Percentiles rank a stretch among this genome's conserved stretches.
Conservation (phyloP, 2,113 vertebrate species). For the Alaudala cheleensis region DNA sequence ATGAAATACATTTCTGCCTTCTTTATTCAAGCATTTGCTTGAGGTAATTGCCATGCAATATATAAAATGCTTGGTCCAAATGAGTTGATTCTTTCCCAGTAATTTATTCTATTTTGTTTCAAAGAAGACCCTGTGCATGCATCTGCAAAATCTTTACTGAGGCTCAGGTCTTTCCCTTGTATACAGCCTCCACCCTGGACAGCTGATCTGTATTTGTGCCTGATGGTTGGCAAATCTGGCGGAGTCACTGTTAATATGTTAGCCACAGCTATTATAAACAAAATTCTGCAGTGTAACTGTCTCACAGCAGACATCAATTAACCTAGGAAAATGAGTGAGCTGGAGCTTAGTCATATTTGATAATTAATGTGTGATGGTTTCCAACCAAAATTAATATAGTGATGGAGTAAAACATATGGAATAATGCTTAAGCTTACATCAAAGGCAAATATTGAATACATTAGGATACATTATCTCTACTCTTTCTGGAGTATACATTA, state of each 20-base stretch:
- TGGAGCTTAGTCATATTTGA: constrained; percentile 36
- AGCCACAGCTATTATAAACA: constrained; percentile 36
- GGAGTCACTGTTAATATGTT: constrained; percentile 14
- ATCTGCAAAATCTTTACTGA: neutral
- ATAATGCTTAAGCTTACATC: constrained; percentile 43
- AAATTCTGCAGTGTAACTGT: constrained; percentile 18
- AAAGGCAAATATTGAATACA: constrained; percentile 65
- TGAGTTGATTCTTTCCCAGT: neutral
- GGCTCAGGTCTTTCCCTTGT: neutral
- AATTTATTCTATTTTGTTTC: neutral
- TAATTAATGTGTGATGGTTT: constrained; percentile 65
- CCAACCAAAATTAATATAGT: constrained; percentile 56
- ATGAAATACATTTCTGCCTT: neutral
- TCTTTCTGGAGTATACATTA: constrained; percentile 56
- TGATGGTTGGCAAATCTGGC: neutral
- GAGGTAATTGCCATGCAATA: neutral
- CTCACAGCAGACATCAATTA: constrained; percentile 56
- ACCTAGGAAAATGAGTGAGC: constrained; percentile 40
- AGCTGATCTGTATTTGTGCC: neutral
- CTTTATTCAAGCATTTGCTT: neutral
- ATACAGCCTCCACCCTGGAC: neutral
- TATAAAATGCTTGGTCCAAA: neutral
- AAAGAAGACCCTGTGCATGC: neutral
- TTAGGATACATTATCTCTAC: constrained; percentile 45
- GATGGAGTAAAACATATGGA: constrained; percentile 47